Evolutionary conservation across 2,113 vertebrate genomes (phyloP).

Genomic region (Mellivora capensis): DNA sequence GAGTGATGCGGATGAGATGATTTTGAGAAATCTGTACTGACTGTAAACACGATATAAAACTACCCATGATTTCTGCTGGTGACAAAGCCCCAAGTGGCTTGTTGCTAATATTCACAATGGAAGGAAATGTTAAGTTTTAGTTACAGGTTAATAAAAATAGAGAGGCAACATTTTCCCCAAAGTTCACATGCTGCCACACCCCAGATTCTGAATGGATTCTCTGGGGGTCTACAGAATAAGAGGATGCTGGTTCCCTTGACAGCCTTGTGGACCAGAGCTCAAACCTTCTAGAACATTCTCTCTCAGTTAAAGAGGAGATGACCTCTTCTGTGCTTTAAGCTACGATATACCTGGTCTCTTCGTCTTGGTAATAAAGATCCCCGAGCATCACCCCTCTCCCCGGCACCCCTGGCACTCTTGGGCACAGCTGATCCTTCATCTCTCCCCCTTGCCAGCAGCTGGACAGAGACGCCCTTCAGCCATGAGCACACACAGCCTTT

Average conservation of each 20-base stretch:
- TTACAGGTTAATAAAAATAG: neutral
- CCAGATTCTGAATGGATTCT: neutral
- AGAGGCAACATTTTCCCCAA: neutral
- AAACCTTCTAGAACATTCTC: neutral
- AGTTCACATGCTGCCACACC: neutral
- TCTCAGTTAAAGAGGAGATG: neutral
- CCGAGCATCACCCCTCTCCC: too few species aligned
- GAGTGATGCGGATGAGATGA: neutral
- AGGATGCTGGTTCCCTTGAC: neutral
- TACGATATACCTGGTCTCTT: neutral
- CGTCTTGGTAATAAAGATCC: neutral
- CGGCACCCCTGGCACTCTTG: rapidly evolving
- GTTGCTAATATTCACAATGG: neutral
- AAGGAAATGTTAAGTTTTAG: neutral
- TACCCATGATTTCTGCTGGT: neutral
- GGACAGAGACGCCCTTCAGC: neutral
- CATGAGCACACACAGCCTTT: rapidly evolving
- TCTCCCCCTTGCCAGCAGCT: neutral
- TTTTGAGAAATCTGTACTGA: neutral
- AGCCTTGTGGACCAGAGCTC: neutral
- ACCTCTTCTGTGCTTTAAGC: neutral
- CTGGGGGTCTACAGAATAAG: neutral
- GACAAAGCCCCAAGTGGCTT: neutral
- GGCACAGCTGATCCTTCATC: rapidly evolving
- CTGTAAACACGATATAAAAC: neutral